These are phyloP conservation scores for Leucozona laternaria DNA, from an alignment of 2,888 invertebrate genomes.

Conservation along the genomic window DNA sequence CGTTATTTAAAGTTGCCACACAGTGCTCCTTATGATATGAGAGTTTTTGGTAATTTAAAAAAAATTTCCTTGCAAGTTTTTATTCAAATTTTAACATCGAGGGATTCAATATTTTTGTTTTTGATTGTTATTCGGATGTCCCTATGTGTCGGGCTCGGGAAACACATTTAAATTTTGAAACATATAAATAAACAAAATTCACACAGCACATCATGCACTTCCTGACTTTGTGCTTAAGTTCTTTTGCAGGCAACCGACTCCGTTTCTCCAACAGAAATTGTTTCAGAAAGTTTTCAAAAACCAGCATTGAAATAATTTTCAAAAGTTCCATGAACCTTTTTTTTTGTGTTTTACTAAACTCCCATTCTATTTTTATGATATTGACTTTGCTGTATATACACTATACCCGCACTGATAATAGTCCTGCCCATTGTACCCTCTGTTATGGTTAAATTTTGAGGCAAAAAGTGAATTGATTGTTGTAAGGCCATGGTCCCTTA, in stretches of 20 bases:
- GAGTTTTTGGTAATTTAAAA: neutral
- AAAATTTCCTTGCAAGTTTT: neutral
- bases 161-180: neutral
- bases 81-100: neutral
- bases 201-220: neutral
- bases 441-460: conserved; percentile 17
- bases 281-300: conserved; percentile 7
- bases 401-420: neutral
- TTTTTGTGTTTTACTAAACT: neutral
- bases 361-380: neutral
- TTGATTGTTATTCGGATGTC: neutral
- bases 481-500: conserved; percentile 6
- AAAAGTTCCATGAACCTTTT: conserved; percentile 15
- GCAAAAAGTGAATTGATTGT: conserved; percentile 25
- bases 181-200: neutral
- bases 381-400: neutral
- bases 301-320: conserved; percentile 5
- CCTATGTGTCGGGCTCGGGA: neutral
- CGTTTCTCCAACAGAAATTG: neutral
- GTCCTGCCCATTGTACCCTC: neutral
- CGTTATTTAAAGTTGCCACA: neutral
- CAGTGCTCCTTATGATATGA: neutral
- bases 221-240: neutral
- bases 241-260: neutral
- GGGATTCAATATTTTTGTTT: neutral